phyloP scores from a whole-genome alignment of 2,888 invertebrate genomes.

The Baronia brevicornis region DNA sequence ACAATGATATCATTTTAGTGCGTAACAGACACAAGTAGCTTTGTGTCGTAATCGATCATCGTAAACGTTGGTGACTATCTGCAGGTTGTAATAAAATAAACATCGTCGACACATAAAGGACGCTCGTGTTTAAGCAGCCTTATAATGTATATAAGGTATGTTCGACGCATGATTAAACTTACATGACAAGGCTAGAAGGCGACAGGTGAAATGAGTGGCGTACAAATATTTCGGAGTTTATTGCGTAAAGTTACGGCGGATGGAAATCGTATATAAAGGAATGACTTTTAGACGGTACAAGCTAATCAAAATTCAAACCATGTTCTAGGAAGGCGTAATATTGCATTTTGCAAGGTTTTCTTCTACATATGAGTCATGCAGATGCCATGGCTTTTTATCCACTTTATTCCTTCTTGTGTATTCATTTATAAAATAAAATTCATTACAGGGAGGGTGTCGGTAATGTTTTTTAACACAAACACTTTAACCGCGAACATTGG shows the following conservation, averaged over 20 bases:
- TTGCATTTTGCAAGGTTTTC: constrained; percentile 41
- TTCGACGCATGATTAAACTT: constrained; percentile 27
- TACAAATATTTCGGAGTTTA: constrained; percentile 25
- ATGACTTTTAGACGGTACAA: constrained; percentile 44
- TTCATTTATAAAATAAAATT: too few species aligned
- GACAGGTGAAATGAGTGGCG: constrained; percentile 33
- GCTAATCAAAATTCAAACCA: constrained; percentile 53
- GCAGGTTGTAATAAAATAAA: constrained; percentile 43
- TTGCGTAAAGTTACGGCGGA: constrained; percentile 28
- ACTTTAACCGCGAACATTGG: constrained; percentile 17
- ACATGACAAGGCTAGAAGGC: constrained; percentile 33
- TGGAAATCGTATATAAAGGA: constrained; percentile 35
- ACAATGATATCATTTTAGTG: constrained; percentile 44
- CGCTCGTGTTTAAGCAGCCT: constrained; percentile 42
- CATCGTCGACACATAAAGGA: constrained; percentile 51
- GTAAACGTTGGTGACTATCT: constrained; percentile 42
- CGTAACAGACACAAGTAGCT: constrained; percentile 41
- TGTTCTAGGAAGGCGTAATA: constrained; percentile 38
- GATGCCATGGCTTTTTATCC: too few species aligned
- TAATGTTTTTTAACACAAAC: too few species aligned
- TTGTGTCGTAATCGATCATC: constrained; percentile 58
- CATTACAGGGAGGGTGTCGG: too few species aligned
- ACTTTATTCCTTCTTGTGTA: too few species aligned
- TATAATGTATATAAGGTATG: constrained; percentile 34
- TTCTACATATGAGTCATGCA: constrained; percentile 39